Percentiles rank a stretch among this genome's conserved stretches.
phyloP scores from a whole-genome alignment of 1,140 invertebrate species.

The Orchesella cincta region DNA sequence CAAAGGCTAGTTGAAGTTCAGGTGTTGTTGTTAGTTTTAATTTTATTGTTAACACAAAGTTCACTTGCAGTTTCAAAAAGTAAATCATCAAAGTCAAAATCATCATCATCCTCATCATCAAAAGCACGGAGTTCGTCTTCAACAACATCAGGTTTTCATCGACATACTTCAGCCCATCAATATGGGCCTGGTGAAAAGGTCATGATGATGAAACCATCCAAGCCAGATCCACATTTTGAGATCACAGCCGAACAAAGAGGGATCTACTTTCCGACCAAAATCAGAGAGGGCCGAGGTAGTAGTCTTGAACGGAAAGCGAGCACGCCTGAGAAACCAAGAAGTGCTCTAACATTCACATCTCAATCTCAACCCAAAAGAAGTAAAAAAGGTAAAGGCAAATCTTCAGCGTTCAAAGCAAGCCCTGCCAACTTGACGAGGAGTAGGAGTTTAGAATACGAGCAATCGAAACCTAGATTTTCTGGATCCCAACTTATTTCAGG shows the following conservation, averaged over 20 bases:
- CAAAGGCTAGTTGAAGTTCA: neutral
- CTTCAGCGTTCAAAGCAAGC: neutral
- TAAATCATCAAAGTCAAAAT: neutral
- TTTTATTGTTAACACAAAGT: neutral
- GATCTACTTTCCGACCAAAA: neutral
- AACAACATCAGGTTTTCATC: neutral
- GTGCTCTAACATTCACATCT: neutral
- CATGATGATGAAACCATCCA: neutral
- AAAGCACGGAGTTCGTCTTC: neutral
- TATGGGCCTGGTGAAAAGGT: too few relatives aligned
- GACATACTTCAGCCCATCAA: neutral
- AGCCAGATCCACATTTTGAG: constrained; percentile 11
- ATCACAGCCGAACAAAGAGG: neutral
- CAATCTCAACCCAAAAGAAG: neutral
- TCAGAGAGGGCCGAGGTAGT: constrained; percentile 1
- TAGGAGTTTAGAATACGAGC: neutral
- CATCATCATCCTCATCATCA: neutral
- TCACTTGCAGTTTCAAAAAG: neutral
- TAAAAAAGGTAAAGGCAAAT: neutral
- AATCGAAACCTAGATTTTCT: neutral
- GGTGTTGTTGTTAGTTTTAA: neutral
- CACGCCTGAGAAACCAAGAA: neutral
- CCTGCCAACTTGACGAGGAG: neutral
- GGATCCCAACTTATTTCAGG: constrained; percentile 12
- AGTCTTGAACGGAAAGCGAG: neutral